Evolutionary conservation across 2,888 invertebrate genomes (phyloP).

Genomic region (Disparrhopalites patrizii): DNA sequence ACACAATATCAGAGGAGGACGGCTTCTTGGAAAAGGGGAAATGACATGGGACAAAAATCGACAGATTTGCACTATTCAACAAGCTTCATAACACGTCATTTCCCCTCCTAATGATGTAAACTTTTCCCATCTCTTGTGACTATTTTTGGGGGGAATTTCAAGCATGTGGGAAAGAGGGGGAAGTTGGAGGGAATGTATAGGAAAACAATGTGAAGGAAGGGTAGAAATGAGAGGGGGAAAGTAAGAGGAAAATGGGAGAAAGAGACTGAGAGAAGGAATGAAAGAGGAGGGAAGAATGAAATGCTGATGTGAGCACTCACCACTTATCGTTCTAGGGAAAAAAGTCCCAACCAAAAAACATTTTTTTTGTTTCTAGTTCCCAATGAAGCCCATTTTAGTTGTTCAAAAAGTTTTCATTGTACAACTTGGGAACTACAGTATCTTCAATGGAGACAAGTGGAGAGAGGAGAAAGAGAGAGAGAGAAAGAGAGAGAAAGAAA

Average conservation of each 20-base stretch:
- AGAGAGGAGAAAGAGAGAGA: not conserved
- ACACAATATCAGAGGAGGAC: not conserved
- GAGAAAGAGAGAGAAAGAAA: not conserved
- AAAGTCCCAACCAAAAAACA: no score
- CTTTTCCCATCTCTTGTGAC: not conserved
- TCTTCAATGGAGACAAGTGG: no score
- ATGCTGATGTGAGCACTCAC: not conserved
- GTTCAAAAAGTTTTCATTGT: no score
- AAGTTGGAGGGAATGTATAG: not conserved
- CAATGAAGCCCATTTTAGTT: no score
- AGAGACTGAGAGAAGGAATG: not conserved
- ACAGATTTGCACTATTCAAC: slow-evolving; percentile 34
- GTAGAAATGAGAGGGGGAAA: not conserved
- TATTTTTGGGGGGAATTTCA: not conserved
- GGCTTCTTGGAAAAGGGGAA: not conserved
- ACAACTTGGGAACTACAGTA: no score
- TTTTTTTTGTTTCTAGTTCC: no score
- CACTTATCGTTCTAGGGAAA: no score
- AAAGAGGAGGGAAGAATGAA: not conserved
- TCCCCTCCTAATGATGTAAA: slow-evolving; percentile 31
- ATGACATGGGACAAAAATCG: slow-evolving; percentile 34
- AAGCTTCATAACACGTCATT: slow-evolving; percentile 33
- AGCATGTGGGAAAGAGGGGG: not conserved
- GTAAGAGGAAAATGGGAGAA: not conserved
- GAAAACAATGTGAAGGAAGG: not conserved